Conservation (phyloP, 2,797 vertebrate species). For the Mustela erminea region DNA sequence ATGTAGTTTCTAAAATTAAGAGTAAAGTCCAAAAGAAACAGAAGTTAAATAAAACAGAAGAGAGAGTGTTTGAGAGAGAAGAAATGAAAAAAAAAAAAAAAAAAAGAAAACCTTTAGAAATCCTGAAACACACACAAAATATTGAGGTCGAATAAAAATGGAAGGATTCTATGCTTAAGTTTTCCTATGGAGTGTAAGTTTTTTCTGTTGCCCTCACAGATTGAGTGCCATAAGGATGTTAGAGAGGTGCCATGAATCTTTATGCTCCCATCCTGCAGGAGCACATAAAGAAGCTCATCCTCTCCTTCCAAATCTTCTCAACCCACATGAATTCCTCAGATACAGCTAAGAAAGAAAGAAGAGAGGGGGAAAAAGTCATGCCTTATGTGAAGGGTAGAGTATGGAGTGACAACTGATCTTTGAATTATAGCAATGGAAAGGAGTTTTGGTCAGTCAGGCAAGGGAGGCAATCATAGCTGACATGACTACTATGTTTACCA, state of each 20-base stretch:
- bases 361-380: not conserved
- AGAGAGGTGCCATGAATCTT: not conserved
- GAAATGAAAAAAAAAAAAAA: not conserved
- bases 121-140: not conserved
- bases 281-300: conserved; percentile 37
- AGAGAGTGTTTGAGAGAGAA: not conserved
- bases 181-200: not conserved
- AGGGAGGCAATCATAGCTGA: not conserved
- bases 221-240: not conserved
- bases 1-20: conserved; percentile 26
- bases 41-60: not conserved
- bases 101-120: not conserved
- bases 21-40: not conserved
- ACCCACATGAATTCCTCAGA: not conserved
- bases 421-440: not conserved
- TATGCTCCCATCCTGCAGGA: not conserved
- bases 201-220: not conserved
- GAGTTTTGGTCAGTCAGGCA: not conserved
- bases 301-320: not conserved
- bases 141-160: not conserved
- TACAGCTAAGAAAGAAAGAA: conserved; percentile 9
- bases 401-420: not conserved
- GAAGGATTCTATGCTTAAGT: not conserved
- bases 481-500: not conserved
- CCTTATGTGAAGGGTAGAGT: not conserved